Conservation (phyloP, 2,888 invertebrate genomes). For the Agrenia bidenticulata region DNA sequence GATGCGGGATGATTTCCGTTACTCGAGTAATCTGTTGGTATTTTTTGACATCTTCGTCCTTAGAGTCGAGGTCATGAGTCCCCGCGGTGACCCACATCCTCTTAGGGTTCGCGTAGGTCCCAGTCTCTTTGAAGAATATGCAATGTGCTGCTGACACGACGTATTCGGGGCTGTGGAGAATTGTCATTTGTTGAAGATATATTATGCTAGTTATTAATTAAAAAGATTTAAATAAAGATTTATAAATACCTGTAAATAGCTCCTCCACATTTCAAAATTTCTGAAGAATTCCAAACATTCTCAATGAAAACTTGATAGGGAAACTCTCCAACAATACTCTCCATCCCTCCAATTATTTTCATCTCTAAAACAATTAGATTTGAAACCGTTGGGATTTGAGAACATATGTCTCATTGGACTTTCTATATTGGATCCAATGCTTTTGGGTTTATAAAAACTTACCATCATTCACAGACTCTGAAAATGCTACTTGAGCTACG, state of each 20-base stretch:
- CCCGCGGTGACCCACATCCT: constrained; percentile 35
- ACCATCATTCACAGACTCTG: no score
- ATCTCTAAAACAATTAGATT: no score
- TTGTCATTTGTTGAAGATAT: no score
- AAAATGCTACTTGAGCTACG: no score
- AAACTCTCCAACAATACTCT: constrained; percentile 20
- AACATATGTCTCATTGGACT: no score
- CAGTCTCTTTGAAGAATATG: constrained; percentile 31
- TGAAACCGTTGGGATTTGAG: no score
- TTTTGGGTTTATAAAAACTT: no score
- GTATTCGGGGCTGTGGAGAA: constrained; percentile 17
- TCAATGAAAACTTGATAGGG: constrained; percentile 42
- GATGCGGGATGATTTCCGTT: constrained; percentile 34
- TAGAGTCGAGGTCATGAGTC: constrained; percentile 30
- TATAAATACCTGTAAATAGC: constrained; percentile 26
- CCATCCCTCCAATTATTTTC: constrained; percentile 29
- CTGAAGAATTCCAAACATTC: constrained; percentile 36
- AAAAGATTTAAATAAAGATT: no score
- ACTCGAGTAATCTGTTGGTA: constrained; percentile 29
- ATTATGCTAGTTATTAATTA: no score
- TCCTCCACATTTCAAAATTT: constrained; percentile 37
- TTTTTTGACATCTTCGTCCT: constrained; percentile 6
- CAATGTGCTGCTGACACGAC: constrained; percentile 34
- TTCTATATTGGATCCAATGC: no score
- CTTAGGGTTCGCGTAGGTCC: constrained; percentile 25